Evolutionary conservation across 2,888 invertebrate species (phyloP), one percentile per base, ranked within the genome.

Genomic region (Diabrotica balteata): DNA sequence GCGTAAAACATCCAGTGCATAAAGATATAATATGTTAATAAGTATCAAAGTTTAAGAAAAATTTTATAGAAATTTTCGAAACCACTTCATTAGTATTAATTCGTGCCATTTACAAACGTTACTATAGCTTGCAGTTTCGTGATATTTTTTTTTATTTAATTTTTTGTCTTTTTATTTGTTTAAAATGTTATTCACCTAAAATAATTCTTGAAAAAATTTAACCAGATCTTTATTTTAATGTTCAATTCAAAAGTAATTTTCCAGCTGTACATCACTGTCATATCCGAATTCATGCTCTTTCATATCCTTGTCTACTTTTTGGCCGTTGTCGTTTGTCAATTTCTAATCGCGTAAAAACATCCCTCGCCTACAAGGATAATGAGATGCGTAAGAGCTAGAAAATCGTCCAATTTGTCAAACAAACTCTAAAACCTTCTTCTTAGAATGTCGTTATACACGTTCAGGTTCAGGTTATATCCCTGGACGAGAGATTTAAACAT

Each of bases 391-490:
- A 69, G 67, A 64, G 72, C 71, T 71, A 71, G 76, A 75, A 78
- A 78, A 77, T 77, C 71, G 75, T 71, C 73, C 74, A 75, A 76
- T 78, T 76, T 77, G 76, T 78, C 78, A 77, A 75, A 75, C 72
- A 70, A 73, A 75, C 74, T 73, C 74, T 77, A 75, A 70, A 77
- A 78, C 77, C 76, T 78, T 75, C 76, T 72, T 71, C 73, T 77
- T 77, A 76, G 76, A 76, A 75, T 77, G 77, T 78, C 79, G 77
- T 78, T 78, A 76, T 76, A 76, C 75, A 77, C 77, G 76, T 63
- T 65, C 10, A 63, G 63, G 49, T 55, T 53, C 51, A 57, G 57
- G 62, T 59, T 65, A 66, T 63, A 65, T 64, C 53, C 51, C 22
- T n/a, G 59, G 57, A 55, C 22, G 50, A 63, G 64, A 59, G 67